A percentile compares a stretch with the other conserved stretches of the same genome.
Conservation (phyloP, 2,113 vertebrate species). For the Psittacula cyanocephala region DNA sequence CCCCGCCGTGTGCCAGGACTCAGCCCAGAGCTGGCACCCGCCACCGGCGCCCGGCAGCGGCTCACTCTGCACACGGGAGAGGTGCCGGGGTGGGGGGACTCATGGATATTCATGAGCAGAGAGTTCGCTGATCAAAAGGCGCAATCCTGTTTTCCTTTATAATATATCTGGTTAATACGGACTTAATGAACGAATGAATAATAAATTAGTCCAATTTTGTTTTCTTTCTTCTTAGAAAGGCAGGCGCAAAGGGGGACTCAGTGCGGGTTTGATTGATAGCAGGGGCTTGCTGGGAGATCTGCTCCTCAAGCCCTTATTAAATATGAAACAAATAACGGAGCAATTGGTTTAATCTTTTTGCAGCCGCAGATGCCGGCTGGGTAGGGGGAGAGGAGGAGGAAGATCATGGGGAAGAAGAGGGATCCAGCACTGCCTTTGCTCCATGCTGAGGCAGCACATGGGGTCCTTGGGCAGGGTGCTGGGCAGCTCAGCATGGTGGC, state of each 20-base stretch:
- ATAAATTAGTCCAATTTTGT: slow-evolving; percentile 75
- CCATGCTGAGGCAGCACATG: not conserved
- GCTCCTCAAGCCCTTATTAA: slow-evolving; percentile 61
- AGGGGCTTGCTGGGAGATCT: slow-evolving; percentile 59
- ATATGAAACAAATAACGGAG: slow-evolving; percentile 57
- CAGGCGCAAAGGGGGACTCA: not conserved
- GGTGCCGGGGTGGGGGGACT: not conserved
- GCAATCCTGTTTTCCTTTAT: slow-evolving; percentile 67
- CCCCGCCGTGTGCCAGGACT: not conserved
- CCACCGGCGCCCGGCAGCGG: accelerated
- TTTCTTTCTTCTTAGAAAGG: slow-evolving; percentile 64
- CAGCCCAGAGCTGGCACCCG: not conserved
- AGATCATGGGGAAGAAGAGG: not conserved
- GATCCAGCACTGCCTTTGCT: not conserved
- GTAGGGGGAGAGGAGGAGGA: not conserved
- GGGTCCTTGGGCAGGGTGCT: not conserved
- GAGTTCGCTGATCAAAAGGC: slow-evolving; percentile 56
- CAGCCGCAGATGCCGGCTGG: not conserved
- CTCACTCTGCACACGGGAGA: not conserved
- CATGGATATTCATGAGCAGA: slow-evolving; percentile 58
- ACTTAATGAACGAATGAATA: slow-evolving; percentile 73
- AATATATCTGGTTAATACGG: slow-evolving; percentile 65
- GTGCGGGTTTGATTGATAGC: slow-evolving; percentile 58
- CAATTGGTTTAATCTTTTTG: slow-evolving; percentile 62
- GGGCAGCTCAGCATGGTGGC: not conserved